Conservation (phyloP, 2,113 vertebrate species). For the Perca flavescens region DNA sequence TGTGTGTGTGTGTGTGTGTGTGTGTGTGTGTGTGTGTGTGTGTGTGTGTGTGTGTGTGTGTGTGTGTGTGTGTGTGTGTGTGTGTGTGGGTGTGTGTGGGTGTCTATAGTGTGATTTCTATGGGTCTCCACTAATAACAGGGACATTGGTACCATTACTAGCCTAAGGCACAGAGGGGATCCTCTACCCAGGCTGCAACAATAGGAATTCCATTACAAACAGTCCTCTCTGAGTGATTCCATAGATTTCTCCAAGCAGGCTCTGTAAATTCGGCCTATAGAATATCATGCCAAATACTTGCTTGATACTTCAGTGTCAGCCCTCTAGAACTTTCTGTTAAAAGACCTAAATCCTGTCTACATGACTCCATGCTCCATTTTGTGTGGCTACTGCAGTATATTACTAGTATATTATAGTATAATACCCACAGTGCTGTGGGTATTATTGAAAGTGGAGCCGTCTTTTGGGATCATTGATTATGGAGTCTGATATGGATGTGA, state of each 20-base stretch:
- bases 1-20: too few relatives aligned
- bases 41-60: too few relatives aligned
- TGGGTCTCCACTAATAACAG: conserved; percentile 55
- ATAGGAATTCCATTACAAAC: conserved; percentile 82
- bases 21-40: too few relatives aligned
- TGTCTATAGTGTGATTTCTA: too few relatives aligned
- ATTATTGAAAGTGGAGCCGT: too few relatives aligned
- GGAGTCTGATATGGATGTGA: too few relatives aligned
- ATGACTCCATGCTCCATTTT: conserved; percentile 61
- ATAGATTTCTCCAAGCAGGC: conserved; percentile 74
- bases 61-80: too few relatives aligned
- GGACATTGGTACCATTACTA: conserved; percentile 70
- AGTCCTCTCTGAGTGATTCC: conserved; percentile 64
- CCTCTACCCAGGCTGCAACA: conserved; percentile 72
- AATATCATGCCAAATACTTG: conserved; percentile 65
- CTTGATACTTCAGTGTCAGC: conserved; percentile 73
- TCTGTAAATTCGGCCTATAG: conserved; percentile 64
- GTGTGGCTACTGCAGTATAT: conserved; percentile 9
- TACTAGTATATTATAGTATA: not conserved
- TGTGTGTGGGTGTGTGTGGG: too few relatives aligned
- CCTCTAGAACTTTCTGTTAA: conserved; percentile 72
- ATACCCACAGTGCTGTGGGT: too few relatives aligned
- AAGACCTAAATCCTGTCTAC: conserved; percentile 57
- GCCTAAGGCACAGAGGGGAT: conserved; percentile 72
- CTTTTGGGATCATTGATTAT: too few relatives aligned